Base-by-base conservation (phyloP, 2,888 invertebrate genomes). In the Drosophila mercatorum region DNA sequence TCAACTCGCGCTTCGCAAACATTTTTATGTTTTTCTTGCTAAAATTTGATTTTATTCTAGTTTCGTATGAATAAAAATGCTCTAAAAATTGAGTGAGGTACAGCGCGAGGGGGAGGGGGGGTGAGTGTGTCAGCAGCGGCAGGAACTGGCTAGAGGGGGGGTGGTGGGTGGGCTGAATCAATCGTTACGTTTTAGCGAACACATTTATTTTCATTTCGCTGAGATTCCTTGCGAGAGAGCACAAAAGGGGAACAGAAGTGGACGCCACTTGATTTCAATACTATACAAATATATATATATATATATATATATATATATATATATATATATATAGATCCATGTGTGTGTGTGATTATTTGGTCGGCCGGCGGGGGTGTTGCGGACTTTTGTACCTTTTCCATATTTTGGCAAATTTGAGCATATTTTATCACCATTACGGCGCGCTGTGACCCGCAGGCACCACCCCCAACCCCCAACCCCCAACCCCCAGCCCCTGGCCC, bases 131-230 rank as follows among this genome's bases (percentile, higher is more conserved):
- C 22, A 22, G 22, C 22, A 40, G 6, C 10, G 22, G 12, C 4
- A 11, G 34, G n/a, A 2, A 6, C 22, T 22, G 2, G 5, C 5
- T 5, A 12, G 28, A 14, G 8, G 22, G 60, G 3, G 10, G 17
- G 5, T 8, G 36, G 17, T 12, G 26, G 6, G 34, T 44, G 64
- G 64, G 28, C 17, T 6, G 28, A 92, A 92, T 92, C 92, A 92
- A 92, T 92, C 92, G 92, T 80, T 81, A 88, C 89, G 80, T 88
- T 91, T 91, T 88, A 91, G 90, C 87, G 82, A 83, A 86, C 80
- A 78, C 91, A 92, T 92, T 92, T 91, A 91, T 92, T 89, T 92
- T 89, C 90, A 92, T 92, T 84, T 83, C 71, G 73, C 83, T 56
- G 88, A 87, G 88, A 90, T 89, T 89, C 57, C 14, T 10, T 51